These are phyloP conservation scores for Nephrotoma guestfalica DNA, from an alignment of 2,888 invertebrate genomes.

Conservation along the genomic window DNA sequence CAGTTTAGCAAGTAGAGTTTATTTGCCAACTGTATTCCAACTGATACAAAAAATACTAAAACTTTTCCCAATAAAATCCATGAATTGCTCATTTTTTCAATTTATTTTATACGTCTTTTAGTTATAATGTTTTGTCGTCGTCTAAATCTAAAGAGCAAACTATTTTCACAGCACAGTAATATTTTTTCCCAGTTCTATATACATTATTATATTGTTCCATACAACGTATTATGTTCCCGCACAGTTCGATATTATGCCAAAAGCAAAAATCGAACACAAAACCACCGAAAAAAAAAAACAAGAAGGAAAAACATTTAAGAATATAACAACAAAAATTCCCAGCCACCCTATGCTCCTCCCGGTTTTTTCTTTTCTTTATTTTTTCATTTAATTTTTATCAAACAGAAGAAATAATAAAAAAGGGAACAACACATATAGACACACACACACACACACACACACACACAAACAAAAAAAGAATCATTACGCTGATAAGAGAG, in stretches of 20 bases:
- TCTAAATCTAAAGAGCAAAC: background rate
- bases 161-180: background rate
- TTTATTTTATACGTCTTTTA: background rate
- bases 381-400: background rate
- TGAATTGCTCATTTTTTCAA: background rate
- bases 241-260: background rate
- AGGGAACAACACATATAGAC: background rate
- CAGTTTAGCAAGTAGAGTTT: background rate
- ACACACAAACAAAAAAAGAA: background rate
- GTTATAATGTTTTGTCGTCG: background rate
- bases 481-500: background rate
- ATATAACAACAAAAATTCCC: background rate
- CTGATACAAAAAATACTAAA: background rate
- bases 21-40: background rate
- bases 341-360: background rate
- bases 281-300: background rate
- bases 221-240: background rate
- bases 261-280: background rate
- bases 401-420: background rate
- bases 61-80: background rate
- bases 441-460: no score
- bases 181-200: background rate
- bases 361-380: background rate
- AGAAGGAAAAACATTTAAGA: background rate
- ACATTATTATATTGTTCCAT: background rate